Evolutionary conservation across 2,113 vertebrate species (phyloP), one percentile per base, ranked within the genome.

Genomic region (Ophthalmolycus amberensis): DNA sequence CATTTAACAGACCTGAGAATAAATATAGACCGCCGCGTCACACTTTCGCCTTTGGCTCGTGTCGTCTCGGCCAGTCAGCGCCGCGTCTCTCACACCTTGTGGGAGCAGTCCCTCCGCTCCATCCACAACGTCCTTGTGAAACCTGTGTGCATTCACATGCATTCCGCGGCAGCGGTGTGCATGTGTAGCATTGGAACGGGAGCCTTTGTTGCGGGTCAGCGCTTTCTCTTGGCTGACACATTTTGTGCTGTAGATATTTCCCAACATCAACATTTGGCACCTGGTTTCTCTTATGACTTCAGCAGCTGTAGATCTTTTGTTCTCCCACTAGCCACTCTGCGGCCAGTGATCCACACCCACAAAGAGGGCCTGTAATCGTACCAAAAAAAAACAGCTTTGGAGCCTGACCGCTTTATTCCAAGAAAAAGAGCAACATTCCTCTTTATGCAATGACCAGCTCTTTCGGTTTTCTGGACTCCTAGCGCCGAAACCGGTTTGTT

Each of bases 301-400:
- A 93, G 91, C 93, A 93, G 91, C 93, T 94, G 93, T 88, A 94
- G 91, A 90, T 93, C 93, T 93, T 94, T 94, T 94, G 93, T 94
- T 94, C 93, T 92, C 92, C 86, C 88, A 86, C 89, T 84, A 89
- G 92, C 90, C 90, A 83, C 88, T 93, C 87, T 84, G 82, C 46
- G 84, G 90, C 92, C 91, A 92, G 62, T 67, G 89, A 89, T 93
- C 92, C 91, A 93, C 92, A 92, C 92, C 89, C 93, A 91, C 92
- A 88, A 84, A 77, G 77, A 90, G 76, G n/a, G 86, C 80, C 88
- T 88, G 25, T 93, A 93, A 93, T 92, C 92, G 92, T 65, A 79
- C 82, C 0, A 34, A 34, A 34, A 34, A 34, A 34, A 85, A 85
- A 40, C 77, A 69, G 80, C 88, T 80, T 81, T 69, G 82, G 85